Evolutionary conservation across 2,888 invertebrate genomes (phyloP).

Genomic region (Habrosyne pyritoides): DNA sequence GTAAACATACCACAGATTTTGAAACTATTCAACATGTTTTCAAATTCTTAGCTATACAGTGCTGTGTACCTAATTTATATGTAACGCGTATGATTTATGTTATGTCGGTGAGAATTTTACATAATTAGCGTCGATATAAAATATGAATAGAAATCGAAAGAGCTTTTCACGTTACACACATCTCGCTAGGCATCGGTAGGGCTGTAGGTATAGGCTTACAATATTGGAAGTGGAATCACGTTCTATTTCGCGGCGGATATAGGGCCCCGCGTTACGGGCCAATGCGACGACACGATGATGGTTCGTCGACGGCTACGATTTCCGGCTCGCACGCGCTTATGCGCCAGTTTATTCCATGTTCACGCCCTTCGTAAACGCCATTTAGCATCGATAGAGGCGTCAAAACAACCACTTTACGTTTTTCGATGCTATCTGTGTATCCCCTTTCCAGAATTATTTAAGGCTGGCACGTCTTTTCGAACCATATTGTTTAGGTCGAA

Average conservation of each 20-base stretch:
- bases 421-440: slow-evolving; percentile 24
- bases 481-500: slow-evolving; percentile 29
- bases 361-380: slow-evolving; percentile 40
- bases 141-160: neutral
- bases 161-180: slow-evolving; percentile 15
- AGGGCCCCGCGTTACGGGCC: slow-evolving; percentile 65
- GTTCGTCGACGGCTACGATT: slow-evolving; percentile 71
- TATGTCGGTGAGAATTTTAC: neutral
- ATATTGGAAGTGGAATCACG: slow-evolving; percentile 70
- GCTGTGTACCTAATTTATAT: too few species aligned
- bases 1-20: too few species aligned
- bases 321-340: slow-evolving; percentile 59
- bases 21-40: too few species aligned
- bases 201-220: slow-evolving; percentile 41
- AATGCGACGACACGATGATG: slow-evolving; percentile 66
- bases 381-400: slow-evolving; percentile 40
- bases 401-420: slow-evolving; percentile 35
- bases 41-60: too few species aligned
- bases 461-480: slow-evolving; percentile 27
- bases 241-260: slow-evolving; percentile 76
- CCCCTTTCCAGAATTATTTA: slow-evolving; percentile 30
- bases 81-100: neutral
- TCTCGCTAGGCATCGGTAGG: slow-evolving; percentile 24
- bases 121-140: slow-evolving; percentile 1
- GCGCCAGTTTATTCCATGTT: slow-evolving; percentile 57